Evolutionary conservation across 2,797 vertebrate genomes (phyloP).

Genomic region (Poecilia wingei): DNA sequence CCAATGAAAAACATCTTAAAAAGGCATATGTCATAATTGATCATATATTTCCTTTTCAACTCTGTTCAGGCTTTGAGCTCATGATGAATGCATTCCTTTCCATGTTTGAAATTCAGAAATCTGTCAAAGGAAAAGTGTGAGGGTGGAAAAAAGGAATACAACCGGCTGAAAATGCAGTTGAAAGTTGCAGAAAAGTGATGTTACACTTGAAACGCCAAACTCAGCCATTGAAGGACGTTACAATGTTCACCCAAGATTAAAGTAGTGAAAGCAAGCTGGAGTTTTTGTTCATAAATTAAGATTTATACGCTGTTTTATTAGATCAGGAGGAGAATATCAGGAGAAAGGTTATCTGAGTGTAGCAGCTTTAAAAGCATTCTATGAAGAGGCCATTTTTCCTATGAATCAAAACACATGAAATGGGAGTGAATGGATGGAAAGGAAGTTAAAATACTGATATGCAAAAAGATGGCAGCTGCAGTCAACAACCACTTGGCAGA

Average conservation of each 20-base stretch:
- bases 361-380: not conserved
- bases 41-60: not conserved
- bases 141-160: not conserved
- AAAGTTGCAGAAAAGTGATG: not conserved
- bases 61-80: not conserved
- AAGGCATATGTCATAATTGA: not conserved
- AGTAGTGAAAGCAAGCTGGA: not conserved
- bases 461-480: not conserved
- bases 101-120: not conserved
- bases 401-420: not conserved
- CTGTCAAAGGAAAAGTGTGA: not conserved
- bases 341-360: not conserved
- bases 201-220: not conserved
- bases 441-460: not conserved
- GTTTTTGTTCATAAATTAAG: not conserved
- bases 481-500: not conserved
- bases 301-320: not conserved
- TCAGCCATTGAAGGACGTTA: not conserved
- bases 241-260: not conserved
- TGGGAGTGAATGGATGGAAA: not conserved
- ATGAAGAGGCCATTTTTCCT: not conserved
- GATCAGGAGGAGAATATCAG: not conserved
- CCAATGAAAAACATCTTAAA: not conserved
- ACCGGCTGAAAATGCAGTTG: not conserved
- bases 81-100: not conserved